Percentiles rank a stretch among this genome's conserved stretches.
These are phyloP conservation scores for Tetheella fluctuosa DNA, from an alignment of 2,888 invertebrate genomes.

Conservation along the genomic window DNA sequence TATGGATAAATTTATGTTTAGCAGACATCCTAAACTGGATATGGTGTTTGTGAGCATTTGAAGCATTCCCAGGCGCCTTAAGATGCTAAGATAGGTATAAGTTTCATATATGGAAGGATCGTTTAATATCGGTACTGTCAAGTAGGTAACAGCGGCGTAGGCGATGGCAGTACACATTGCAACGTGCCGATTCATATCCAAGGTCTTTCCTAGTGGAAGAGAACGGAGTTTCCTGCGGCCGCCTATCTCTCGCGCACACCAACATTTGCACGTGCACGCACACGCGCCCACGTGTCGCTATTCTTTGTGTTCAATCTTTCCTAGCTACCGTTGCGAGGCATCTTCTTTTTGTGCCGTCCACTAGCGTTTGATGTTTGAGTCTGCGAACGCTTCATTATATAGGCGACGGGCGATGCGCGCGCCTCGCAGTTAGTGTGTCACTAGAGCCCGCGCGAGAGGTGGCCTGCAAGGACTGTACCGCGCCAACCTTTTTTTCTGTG, in stretches of 20 bases:
- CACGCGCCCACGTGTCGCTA: slow-evolving; percentile 77
- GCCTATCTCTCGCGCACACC: slow-evolving; percentile 81
- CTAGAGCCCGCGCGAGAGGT: slow-evolving; percentile 81
- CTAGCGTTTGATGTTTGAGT: slow-evolving; percentile 74
- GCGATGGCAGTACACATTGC: slow-evolving; percentile 83
- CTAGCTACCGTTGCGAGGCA: slow-evolving; percentile 79
- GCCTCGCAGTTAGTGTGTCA: slow-evolving; percentile 82
- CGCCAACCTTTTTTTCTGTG: slow-evolving; percentile 82
- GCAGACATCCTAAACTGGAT: neutral
- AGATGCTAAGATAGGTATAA: slow-evolving; percentile 13
- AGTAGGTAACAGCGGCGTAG: slow-evolving; percentile 80
- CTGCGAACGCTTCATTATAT: slow-evolving; percentile 80
- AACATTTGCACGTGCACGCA: slow-evolving; percentile 76
- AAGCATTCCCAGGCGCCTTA: neutral
- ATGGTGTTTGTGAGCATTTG: neutral
- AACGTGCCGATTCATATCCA: slow-evolving; percentile 83
- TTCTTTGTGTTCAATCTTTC: slow-evolving; percentile 80
- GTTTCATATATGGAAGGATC: slow-evolving; percentile 53
- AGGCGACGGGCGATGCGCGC: slow-evolving; percentile 79
- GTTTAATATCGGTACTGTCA: slow-evolving; percentile 66
- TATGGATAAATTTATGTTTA: neutral
- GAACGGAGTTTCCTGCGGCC: slow-evolving; percentile 85
- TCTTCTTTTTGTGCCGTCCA: slow-evolving; percentile 81
- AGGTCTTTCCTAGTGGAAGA: slow-evolving; percentile 85
- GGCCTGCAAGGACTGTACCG: slow-evolving; percentile 81